Percentiles rank a stretch among this genome's conserved stretches.
These are phyloP conservation scores for Caenorhabditis angaria DNA, from an alignment of 2,888 invertebrate genomes.

Conservation along the genomic window DNA sequence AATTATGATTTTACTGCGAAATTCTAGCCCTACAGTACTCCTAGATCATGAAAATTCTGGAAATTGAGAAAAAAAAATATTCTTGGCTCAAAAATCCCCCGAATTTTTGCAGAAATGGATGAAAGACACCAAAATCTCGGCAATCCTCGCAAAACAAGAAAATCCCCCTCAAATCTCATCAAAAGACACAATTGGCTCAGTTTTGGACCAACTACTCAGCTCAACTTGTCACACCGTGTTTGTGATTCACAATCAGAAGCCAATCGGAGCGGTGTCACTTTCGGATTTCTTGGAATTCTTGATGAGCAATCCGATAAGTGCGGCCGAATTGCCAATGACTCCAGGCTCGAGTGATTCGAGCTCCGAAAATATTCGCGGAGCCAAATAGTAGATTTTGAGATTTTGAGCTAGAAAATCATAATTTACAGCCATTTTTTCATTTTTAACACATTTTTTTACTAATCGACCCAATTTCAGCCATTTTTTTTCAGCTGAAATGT, in stretches of 20 bases:
- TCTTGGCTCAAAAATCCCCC: too few species aligned
- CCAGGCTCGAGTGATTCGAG: slow-evolving; percentile 9
- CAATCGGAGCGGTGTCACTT: slow-evolving; percentile 38
- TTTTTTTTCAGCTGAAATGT: too few species aligned
- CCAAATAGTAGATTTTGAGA: neutral
- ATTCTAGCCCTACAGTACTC: too few species aligned
- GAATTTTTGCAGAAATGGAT: neutral
- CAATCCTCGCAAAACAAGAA: neutral
- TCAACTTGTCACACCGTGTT: slow-evolving; percentile 26
- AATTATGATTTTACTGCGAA: too few species aligned
- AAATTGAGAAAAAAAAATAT: too few species aligned
- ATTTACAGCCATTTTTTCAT: too few species aligned
- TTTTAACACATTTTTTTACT: too few species aligned
- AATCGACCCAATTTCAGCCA: too few species aligned
- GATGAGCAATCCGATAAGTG: slow-evolving; percentile 16
- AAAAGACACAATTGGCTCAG: slow-evolving; percentile 24
- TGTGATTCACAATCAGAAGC: slow-evolving; percentile 30
- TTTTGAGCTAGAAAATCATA: too few species aligned
- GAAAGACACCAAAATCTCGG: neutral
- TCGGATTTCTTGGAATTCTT: slow-evolving; percentile 34
- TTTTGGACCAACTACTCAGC: slow-evolving; percentile 22
- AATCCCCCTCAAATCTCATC: slow-evolving; percentile 17
- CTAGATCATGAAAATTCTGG: too few species aligned
- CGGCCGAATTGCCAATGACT: slow-evolving; percentile 17
- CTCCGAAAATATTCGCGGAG: slow-evolving; percentile 7